phyloP scores from a whole-genome alignment of 2,797 vertebrate genomes.

The Sebastolobus altivelis region DNA sequence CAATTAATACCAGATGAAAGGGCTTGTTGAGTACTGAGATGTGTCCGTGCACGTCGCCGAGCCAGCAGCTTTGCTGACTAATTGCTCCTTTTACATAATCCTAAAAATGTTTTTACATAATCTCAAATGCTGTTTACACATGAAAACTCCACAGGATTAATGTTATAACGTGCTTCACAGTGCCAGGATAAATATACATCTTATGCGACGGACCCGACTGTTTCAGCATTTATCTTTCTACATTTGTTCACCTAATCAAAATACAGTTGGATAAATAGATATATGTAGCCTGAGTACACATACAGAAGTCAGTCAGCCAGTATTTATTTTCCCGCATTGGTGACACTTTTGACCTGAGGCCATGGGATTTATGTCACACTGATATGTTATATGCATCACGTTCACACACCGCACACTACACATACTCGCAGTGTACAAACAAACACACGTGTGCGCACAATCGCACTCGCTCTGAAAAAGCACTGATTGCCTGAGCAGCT shows the following conservation, averaged over 20 bases:
- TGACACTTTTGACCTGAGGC: slow-evolving; percentile 69
- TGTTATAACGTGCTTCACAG: slow-evolving; percentile 67
- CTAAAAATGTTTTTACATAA: slow-evolving; percentile 84
- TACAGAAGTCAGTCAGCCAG: slow-evolving; percentile 76
- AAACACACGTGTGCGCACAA: slow-evolving; percentile 59
- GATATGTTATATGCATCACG: slow-evolving; percentile 70
- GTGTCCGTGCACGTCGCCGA: slow-evolving; percentile 45
- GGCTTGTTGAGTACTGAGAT: slow-evolving; percentile 67
- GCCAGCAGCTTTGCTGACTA: slow-evolving; percentile 74
- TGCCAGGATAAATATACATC: slow-evolving; percentile 84
- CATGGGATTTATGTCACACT: slow-evolving; percentile 65
- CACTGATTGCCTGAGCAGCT: slow-evolving; percentile 84
- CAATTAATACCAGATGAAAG: slow-evolving; percentile 86
- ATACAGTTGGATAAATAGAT: slow-evolving; percentile 79
- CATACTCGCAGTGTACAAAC: slow-evolving; percentile 65
- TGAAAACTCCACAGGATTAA: slow-evolving; percentile 72
- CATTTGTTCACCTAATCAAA: slow-evolving; percentile 81
- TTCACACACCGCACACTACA: slow-evolving; percentile 45
- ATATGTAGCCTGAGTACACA: slow-evolving; percentile 77
- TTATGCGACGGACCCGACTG: slow-evolving; percentile 40
- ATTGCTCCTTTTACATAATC: slow-evolving; percentile 84
- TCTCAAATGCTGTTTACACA: slow-evolving; percentile 81
- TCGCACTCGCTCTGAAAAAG: slow-evolving; percentile 48
- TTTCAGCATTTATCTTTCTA: slow-evolving; percentile 74
- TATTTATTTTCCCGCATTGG: slow-evolving; percentile 72